Evolutionary conservation across 2,113 vertebrate species (phyloP).

Genomic region (Phaethornis superciliosus): DNA sequence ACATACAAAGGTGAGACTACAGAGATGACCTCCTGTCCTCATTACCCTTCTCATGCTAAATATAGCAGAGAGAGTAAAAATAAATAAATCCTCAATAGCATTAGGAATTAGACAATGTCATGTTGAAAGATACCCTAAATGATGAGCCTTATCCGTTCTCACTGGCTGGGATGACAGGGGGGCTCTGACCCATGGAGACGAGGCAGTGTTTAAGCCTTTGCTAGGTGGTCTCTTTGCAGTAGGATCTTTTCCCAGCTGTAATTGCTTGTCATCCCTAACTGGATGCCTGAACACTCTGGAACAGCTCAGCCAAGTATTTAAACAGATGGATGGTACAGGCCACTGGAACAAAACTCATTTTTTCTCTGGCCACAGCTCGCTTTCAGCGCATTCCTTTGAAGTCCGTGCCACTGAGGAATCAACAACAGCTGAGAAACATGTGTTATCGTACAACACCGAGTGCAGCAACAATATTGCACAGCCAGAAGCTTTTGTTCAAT

Average conservation of each 20-base stretch:
- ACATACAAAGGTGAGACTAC: neutral
- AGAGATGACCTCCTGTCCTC: neutral
- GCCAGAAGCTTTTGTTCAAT: conserved; percentile 62
- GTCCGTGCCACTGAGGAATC: conserved; percentile 63
- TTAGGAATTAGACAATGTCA: conserved; percentile 53
- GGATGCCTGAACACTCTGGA: conserved; percentile 33
- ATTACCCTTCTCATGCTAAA: conserved; percentile 46
- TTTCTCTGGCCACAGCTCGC: conserved; percentile 74
- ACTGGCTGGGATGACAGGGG: neutral
- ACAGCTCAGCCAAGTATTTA: conserved; percentile 27
- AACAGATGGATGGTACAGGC: conserved; percentile 87
- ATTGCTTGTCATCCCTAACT: conserved; percentile 10
- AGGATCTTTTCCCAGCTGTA: conserved; percentile 9
- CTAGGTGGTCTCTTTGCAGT: conserved; percentile 33
- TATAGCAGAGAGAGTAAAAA: conserved; percentile 47
- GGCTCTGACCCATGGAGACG: neutral
- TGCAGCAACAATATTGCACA: conserved; percentile 20
- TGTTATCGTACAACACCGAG: conserved; percentile 51
- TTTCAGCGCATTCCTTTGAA: conserved; percentile 77
- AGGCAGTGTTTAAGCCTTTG: neutral
- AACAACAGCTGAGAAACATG: conserved; percentile 68
- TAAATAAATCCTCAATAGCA: conserved; percentile 60
- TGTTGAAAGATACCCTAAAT: conserved; percentile 15
- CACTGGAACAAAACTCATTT: conserved; percentile 80
- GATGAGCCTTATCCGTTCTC: neutral